Evolutionary conservation across 2,888 invertebrate genomes (phyloP).

Genomic region (Pseudococcus jackbeardsleyi): DNA sequence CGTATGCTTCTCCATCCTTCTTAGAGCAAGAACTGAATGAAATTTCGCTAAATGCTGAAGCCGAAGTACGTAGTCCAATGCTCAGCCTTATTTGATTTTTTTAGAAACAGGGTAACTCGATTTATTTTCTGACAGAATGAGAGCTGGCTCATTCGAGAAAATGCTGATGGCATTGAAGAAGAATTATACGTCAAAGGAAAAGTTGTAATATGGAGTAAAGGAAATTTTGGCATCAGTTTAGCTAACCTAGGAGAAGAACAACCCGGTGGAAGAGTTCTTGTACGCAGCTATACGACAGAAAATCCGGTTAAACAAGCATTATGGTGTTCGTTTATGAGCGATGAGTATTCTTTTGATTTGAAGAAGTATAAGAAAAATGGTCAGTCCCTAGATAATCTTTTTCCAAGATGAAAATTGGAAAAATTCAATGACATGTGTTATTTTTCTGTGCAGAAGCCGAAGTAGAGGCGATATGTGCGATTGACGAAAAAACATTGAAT

Average conservation of each 20-base stretch:
- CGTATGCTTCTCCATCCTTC: conserved; percentile 42
- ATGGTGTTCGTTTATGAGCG: conserved; percentile 76
- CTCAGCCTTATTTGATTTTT: neutral
- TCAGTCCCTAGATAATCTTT: neutral
- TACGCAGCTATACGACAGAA: conserved; percentile 85
- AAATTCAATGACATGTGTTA: neutral
- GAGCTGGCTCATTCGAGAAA: conserved; percentile 75
- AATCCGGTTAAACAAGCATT: conserved; percentile 85
- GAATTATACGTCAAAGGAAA: conserved; percentile 89
- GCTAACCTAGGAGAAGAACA: conserved; percentile 67
- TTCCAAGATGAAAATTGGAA: neutral
- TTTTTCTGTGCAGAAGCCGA: conserved; percentile 66
- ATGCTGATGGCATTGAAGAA: conserved; percentile 78
- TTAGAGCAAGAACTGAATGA: conserved; percentile 50
- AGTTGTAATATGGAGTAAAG: conserved; percentile 80
- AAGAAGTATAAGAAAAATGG: conserved; percentile 43
- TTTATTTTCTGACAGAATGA: conserved; percentile 69
- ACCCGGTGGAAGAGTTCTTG: conserved; percentile 68
- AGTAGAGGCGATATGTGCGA: conserved; percentile 76
- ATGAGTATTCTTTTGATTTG: conserved; percentile 14
- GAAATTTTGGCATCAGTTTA: conserved; percentile 67
- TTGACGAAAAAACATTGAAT: conserved; percentile 82
- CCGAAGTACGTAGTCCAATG: conserved; percentile 11
- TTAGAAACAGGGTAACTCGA: neutral
- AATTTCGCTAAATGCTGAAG: neutral